A percentile compares a stretch with the other conserved stretches of the same genome.
Evolutionary conservation across 2,113 vertebrate genomes (phyloP).

Genomic region (Kryptolebias marmoratus): DNA sequence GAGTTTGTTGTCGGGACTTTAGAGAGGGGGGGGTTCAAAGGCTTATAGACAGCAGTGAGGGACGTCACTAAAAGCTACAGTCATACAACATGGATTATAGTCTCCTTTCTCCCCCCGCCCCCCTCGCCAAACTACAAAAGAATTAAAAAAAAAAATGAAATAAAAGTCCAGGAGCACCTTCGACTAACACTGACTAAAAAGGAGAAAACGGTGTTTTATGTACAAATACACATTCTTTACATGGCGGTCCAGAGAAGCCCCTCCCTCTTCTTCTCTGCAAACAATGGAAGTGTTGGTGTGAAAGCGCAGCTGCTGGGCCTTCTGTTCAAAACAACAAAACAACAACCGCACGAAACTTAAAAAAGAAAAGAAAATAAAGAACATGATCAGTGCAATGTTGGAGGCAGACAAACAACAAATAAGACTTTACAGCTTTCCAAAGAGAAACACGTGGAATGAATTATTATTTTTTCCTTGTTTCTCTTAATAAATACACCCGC

Average conservation of each 20-base stretch:
- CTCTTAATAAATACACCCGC: conserved; percentile 68
- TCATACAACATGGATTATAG: conserved; percentile 74
- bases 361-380: conserved; percentile 53
- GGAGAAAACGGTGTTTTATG: conserved; percentile 84
- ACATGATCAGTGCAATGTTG: conserved; percentile 87
- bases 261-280: conserved; percentile 82
- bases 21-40: conserved; percentile 73
- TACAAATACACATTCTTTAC: conserved; percentile 96
- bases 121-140: conserved; percentile 4
- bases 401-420: conserved; percentile 73
- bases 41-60: conserved; percentile 91
- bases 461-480: conserved; percentile 7
- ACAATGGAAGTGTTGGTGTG: conserved; percentile 79
- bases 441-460: conserved; percentile 63
- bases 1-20: conserved; percentile 60
- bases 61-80: conserved; percentile 87
- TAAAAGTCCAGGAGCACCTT: conserved; percentile 80
- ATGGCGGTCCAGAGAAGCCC: conserved; percentile 77
- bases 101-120: conserved; percentile 73
- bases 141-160: conserved; percentile 52
- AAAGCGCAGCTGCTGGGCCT: conserved; percentile 75
- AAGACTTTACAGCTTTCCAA: conserved; percentile 61
- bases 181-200: conserved; percentile 84
- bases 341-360: not conserved
- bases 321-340: conserved; percentile 79